A percentile compares a stretch with the other conserved stretches of the same genome.
Conservation (phyloP, 2,113 vertebrate species). For the Platanista minor region DNA sequence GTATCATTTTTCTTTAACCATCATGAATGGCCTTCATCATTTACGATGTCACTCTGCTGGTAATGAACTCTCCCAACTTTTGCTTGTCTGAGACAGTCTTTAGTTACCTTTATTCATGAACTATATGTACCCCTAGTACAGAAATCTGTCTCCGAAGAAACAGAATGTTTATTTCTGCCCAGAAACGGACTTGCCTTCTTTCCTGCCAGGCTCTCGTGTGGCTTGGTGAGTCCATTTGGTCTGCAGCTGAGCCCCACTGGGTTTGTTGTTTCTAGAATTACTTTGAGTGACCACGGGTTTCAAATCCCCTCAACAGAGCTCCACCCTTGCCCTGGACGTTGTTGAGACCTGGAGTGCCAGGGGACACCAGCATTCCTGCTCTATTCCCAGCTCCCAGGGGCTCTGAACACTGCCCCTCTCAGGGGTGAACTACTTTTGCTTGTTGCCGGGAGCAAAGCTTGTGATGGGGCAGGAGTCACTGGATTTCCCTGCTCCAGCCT, state of each 20-base stretch:
- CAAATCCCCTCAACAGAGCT: accelerated
- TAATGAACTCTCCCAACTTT: not conserved
- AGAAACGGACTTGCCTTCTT: not conserved
- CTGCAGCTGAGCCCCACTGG: not conserved
- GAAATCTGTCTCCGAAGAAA: not conserved
- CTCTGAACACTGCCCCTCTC: not conserved
- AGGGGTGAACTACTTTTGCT: not conserved
- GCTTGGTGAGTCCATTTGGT: too few species aligned
- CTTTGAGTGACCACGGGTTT: not conserved
- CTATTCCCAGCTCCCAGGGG: not conserved
- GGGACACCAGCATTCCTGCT: not conserved
- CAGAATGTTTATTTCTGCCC: not conserved
- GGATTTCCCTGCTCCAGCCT: not conserved
- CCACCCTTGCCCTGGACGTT: not conserved
- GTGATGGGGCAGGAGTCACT: not conserved
- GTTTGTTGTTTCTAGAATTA: not conserved
- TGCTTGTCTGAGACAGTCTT: not conserved
- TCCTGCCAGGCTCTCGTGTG: not conserved
- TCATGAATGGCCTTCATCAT: not conserved
- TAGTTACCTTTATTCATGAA: not conserved
- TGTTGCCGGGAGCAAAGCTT: not conserved
- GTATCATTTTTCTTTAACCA: not conserved
- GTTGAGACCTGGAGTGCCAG: not conserved
- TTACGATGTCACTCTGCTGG: too few species aligned
- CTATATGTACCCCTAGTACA: accelerated